Base-by-base conservation (phyloP, 2,113 vertebrate species). In the Pseudonaja textilis region DNA sequence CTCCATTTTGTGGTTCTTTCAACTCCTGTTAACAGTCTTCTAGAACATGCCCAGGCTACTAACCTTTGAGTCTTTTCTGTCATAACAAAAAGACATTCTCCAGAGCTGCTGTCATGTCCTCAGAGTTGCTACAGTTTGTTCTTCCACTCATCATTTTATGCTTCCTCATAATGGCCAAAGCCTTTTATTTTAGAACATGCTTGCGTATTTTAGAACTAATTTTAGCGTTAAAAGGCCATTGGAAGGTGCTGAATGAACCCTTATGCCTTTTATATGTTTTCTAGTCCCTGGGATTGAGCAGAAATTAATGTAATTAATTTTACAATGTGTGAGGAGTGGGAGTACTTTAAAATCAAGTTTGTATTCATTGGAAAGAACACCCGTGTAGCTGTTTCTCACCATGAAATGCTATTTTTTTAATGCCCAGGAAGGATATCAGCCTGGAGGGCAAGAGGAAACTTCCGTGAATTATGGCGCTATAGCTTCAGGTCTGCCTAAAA, bases 61-160 rank as follows among this genome's bases (percentile, higher is more conserved):
- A 90, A 90, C 61, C 59, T 90, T 52, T 64, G 22, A 90, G 56
- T 5, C 25, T 89, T 93, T 85, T 90, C 88, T 90, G 74, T 93
- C 54, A 52, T 10, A 85, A 88, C 42, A 25, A 87, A 47, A 61
- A 12, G 11, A 26, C 25, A 12, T 56, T 29, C 54, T 86, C 81
- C 5, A 18, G 54, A 87, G 57, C 39, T 25, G 22, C 42, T 64
- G 64, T 93, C 45, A 87, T 54, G 47, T 87, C 88, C 74, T 42
- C 4, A 25, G n/a, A 55, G 74, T 61, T 64, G 86, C 81, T 93
- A 29, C 61, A 39, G 26, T n/a, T 23, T 55, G 23, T 87, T 93
- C 89, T 90, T 61, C 29, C 61, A 90, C 26, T 25, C 92, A 42
- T 61, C 23, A n/a, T 90, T 90, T 87, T 93, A 85, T 93, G 26